Evolutionary conservation across 1,140 invertebrate species (phyloP).

Genomic region (Heliconius hewitsoni): DNA sequence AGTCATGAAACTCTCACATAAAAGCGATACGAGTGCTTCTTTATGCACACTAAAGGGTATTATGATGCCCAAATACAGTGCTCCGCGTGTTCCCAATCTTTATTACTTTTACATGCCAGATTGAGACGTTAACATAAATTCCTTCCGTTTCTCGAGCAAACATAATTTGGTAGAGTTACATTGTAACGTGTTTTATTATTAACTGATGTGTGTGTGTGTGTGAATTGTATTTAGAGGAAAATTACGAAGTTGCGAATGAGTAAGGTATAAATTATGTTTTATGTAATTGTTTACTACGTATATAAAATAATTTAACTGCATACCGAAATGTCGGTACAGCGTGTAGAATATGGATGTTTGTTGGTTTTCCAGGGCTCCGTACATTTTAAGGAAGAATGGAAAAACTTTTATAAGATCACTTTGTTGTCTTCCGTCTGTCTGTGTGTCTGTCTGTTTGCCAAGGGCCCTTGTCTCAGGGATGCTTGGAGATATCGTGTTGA

Average conservation of each 20-base stretch:
- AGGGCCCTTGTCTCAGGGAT: no score
- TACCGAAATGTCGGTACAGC: no score
- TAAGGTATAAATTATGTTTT: not conserved
- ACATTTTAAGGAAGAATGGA: no score
- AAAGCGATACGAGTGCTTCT: conserved; percentile 31
- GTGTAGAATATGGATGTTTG: no score
- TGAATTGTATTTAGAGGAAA: conserved; percentile 2
- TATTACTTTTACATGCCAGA: conserved; percentile 33
- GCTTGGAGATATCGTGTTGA: no score
- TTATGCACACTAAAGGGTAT: conserved; percentile 35
- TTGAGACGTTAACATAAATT: conserved; percentile 38
- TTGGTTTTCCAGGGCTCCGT: no score
- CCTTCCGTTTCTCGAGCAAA: conserved; percentile 20
- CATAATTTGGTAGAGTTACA: conserved; percentile 4
- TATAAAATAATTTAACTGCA: not conserved
- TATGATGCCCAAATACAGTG: conserved; percentile 35
- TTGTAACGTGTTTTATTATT: conserved; percentile 16
- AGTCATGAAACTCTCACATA: conserved; percentile 19
- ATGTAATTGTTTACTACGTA: not conserved
- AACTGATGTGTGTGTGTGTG: not conserved
- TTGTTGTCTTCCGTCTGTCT: no score
- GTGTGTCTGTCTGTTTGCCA: no score
- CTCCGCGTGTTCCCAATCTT: conserved; percentile 32
- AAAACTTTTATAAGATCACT: no score
- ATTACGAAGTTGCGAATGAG: not conserved